Evolutionary conservation across 2,797 vertebrate species (phyloP).

Genomic region (Macropus fuliginosus): DNA sequence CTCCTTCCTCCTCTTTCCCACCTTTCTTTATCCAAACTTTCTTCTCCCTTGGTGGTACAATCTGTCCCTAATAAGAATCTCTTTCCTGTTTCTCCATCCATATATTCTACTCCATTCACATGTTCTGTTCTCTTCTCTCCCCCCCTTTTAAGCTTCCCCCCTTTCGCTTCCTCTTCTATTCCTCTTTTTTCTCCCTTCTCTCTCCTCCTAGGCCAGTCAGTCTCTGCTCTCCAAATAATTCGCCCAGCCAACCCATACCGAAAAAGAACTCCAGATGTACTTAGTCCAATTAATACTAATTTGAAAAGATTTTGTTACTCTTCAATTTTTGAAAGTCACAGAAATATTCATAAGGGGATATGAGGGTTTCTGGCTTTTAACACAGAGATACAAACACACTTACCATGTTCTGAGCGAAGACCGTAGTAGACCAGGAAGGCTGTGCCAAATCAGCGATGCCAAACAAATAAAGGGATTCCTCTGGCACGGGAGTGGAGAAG

Average conservation of each 20-base stretch:
- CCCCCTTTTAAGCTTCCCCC: neutral
- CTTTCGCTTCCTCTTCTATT: neutral
- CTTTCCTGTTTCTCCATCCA: neutral
- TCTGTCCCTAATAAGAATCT: neutral
- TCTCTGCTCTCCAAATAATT: neutral
- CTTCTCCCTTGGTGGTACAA: neutral
- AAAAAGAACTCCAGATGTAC: neutral
- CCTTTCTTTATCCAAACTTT: neutral
- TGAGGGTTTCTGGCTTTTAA: rapidly evolving
- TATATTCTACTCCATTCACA: neutral
- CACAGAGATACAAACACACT: neutral
- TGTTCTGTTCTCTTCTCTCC: neutral
- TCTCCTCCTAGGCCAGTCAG: neutral
- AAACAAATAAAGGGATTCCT: neutral
- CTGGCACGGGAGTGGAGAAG: neutral
- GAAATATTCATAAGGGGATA: neutral
- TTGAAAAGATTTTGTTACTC: constrained; percentile 36
- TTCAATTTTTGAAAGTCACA: constrained; percentile 10
- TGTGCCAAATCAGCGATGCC: neutral
- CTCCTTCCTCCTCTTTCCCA: neutral
- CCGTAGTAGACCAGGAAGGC: neutral
- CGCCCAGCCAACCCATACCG: neutral
- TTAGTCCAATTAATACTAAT: neutral
- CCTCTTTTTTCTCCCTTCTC: neutral
- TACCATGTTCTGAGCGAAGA: neutral